A percentile compares a stretch with the other conserved stretches of the same genome.
Evolutionary conservation across 2,797 vertebrate genomes (phyloP).

Genomic region (Anniella stebbinsi): DNA sequence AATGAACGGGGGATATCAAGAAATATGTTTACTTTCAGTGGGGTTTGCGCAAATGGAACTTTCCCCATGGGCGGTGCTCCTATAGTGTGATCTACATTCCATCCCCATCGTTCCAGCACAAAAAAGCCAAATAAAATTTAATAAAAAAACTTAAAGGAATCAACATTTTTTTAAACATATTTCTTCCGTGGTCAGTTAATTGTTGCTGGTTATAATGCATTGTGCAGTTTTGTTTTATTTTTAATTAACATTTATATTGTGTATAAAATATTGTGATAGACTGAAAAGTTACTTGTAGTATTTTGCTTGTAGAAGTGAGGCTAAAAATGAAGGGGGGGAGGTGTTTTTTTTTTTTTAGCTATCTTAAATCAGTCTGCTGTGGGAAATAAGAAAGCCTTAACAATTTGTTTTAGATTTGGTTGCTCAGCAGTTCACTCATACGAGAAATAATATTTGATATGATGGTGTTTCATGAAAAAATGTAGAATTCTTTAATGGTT

Average conservation of each 20-base stretch:
- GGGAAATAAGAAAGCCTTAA: background rate
- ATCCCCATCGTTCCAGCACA: background rate
- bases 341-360: constrained; percentile 38
- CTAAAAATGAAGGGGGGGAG: constrained; percentile 33
- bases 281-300: constrained; percentile 31
- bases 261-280: background rate
- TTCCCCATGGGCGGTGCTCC: background rate
- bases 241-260: background rate
- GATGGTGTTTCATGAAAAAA: background rate
- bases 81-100: background rate
- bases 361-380: background rate
- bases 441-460: background rate
- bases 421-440: constrained; percentile 31
- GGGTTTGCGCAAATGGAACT: background rate
- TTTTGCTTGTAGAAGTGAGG: constrained; percentile 15
- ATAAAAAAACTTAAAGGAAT: background rate
- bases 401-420: background rate
- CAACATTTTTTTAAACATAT: background rate
- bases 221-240: background rate
- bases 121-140: background rate
- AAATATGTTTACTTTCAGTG: background rate
- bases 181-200: constrained; percentile 20
- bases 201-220: constrained; percentile 19
- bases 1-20: background rate
- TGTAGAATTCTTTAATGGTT: background rate